Base-by-base conservation (phyloP, 2,888 invertebrate genomes). In the Syritta pipiens region DNA sequence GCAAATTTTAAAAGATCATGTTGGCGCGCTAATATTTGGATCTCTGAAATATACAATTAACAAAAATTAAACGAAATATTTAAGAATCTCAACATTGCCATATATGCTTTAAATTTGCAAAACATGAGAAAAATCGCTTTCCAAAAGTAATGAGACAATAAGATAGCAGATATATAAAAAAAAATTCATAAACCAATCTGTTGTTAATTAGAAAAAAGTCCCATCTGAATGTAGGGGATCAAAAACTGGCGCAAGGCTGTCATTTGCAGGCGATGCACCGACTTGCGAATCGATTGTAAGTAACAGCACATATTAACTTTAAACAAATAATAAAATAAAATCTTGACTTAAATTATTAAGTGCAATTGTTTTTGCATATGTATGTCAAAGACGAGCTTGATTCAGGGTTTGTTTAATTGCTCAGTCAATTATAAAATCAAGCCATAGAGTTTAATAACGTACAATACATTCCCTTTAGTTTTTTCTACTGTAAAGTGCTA, bases 251-350 rank as follows among this genome's bases (percentile, higher is more conserved):
- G 83, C 84, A 84, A 84, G 86, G 85, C 87, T 88, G 88, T 86
- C 86, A 87, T 85, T 86, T 86, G 86, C 88, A 86, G 89, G 89
- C 88, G 84, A 89, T 89, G 89, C 89, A 88, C 88, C 89, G 88
- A 84, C 85, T 86, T 86, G 86, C 85, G 87, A 86, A 86, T 85
- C 87, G 86, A 89, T 84, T 86, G 89, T 89, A 82, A 89, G 89
- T 88, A 82, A 26, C 20, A n/a, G n/a, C n/a, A 24, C 12, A 9
- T 0, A 42, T 35, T 49, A 6, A 14, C 19, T 37, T 14, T n/a
- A n/a, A n/a, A n/a, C n/a, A n/a, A n/a, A n/a, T n/a, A n/a, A n/a
- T n/a, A n/a, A n/a, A n/a, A n/a, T n/a, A n/a, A n/a, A n/a, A n/a
- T n/a, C n/a, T n/a, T n/a, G n/a, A n/a, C n/a, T n/a, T n/a, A n/a